Base-by-base conservation (phyloP, 2,797 vertebrate genomes). In the Odontamblyopus lacepedii region DNA sequence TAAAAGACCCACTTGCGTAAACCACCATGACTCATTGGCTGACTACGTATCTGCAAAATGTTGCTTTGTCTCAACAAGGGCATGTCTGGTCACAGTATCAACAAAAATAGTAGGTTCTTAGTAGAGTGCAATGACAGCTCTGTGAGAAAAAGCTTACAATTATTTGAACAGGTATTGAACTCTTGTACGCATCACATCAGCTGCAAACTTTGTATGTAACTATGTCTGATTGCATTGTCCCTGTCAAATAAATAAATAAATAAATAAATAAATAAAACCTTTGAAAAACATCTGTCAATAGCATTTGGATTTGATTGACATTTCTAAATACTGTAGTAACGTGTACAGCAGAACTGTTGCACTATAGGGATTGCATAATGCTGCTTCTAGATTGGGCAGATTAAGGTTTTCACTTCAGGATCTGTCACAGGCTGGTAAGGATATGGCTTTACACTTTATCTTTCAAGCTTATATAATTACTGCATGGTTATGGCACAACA, bases 381-480 rank as follows among this genome's bases (percentile, higher is more conserved):
- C 53, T 79, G 67, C 76, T 85, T 78, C 62, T 69, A 51, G 41
- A 13, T 6, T 69, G 51, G 55, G 53, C 23, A 78, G 85, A 88
- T 88, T 87, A 82, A 74, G 65, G 27, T 76, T 75, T 72, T 65
- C 55, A 62, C 57, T 9, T 56, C 23, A 12, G 27, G 59, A 81
- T 83, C 74, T 75, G 81, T 72, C 65, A 55, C 80, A 78, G 87
- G 62, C 81, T 89, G 87, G 88, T 77, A 73, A 84, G 76, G 83
- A 70, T 56, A 61, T 83, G 79, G 63, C 73, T 84, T 87, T 80
- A 77, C 51, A 69, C 48, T 26, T 32, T 44, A 71, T 81, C 72
- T 50, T 67, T 55, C 53, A 8, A 18, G 19, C 53, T 26, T 57
- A 26, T 6, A 12, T 12, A 11, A 57, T 57, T 23, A 9, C 51